phyloP scores from a whole-genome alignment of 64 coral and sea anemone genomes.

The Montipora capricornis region DNA sequence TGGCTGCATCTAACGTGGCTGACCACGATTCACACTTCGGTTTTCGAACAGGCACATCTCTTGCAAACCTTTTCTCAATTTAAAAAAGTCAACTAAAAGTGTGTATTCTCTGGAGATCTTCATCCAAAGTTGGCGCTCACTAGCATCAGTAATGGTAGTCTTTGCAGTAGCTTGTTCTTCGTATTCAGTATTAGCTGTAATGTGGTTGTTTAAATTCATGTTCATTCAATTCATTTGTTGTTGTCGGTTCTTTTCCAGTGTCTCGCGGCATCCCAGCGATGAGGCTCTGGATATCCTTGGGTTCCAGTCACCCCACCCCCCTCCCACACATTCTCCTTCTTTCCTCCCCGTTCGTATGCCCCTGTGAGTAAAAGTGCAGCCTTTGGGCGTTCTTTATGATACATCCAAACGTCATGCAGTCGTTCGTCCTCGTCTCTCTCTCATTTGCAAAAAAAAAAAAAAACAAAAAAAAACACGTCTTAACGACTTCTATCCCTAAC shows the following conservation, averaged over 20 bases:
- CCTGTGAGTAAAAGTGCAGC: conserved; percentile 17
- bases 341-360: conserved; percentile 36
- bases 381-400: neutral
- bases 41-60: too few relatives aligned
- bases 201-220: neutral
- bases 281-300: conserved; percentile 29
- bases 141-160: neutral
- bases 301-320: conserved; percentile 21
- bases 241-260: conserved; percentile 59
- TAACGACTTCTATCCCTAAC: neutral
- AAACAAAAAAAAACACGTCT: neutral
- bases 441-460: neutral
- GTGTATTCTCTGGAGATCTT: neutral
- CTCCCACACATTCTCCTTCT: conserved; percentile 25
- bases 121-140: neutral
- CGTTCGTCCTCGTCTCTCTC: neutral
- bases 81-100: too few relatives aligned
- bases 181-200: neutral
- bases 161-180: neutral
- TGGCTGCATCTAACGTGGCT: too few relatives aligned
- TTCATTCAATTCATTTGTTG: conserved; percentile 16
- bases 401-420: conserved; percentile 14
- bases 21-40: too few relatives aligned
- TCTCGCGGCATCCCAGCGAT: conserved; percentile 47
- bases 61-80: too few relatives aligned